Evolutionary conservation across 92 coral and sea anemone genomes (phyloP).

Genomic region (Epizoanthus rinbou): DNA sequence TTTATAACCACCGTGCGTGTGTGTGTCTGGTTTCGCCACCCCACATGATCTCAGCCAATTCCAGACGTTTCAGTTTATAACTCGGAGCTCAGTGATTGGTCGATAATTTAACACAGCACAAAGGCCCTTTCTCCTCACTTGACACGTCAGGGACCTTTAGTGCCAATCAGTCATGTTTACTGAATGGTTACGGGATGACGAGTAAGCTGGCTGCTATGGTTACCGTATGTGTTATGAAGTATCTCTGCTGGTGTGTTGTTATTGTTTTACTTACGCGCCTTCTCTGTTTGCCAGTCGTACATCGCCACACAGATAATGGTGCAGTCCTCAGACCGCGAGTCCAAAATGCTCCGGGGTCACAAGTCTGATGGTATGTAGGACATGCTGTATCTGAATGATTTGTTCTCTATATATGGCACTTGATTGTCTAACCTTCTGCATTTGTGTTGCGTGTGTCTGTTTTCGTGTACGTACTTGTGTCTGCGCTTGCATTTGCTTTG

Average conservation of each 20-base stretch:
- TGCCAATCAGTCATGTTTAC: neutral
- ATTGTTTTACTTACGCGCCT: neutral
- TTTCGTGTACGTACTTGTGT: too few species aligned
- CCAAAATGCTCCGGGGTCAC: conserved; percentile 98
- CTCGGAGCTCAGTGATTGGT: too few species aligned
- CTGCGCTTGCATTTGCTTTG: too few species aligned
- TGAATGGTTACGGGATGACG: neutral
- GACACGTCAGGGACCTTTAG: neutral
- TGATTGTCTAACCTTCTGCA: neutral
- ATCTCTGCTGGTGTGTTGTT: neutral
- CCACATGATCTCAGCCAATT: too few species aligned
- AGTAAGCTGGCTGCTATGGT: neutral
- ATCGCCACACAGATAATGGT: conserved; percentile 99
- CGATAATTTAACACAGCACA: too few species aligned
- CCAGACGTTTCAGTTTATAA: too few species aligned
- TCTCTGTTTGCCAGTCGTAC: conserved; percentile 72
- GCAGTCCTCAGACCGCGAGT: conserved; percentile 89
- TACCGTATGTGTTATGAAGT: neutral
- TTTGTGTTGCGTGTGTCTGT: neutral
- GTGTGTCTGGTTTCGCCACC: too few species aligned
- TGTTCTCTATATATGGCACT: neutral
- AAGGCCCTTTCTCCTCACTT: too few species aligned
- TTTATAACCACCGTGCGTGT: too few species aligned
- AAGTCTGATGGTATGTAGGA: conserved; percentile 84
- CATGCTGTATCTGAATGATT: too few species aligned